Evolutionary conservation across 2,888 invertebrate species (phyloP), one percentile per base, ranked within the genome.

Genomic region (Dromius quadrimaculatus): DNA sequence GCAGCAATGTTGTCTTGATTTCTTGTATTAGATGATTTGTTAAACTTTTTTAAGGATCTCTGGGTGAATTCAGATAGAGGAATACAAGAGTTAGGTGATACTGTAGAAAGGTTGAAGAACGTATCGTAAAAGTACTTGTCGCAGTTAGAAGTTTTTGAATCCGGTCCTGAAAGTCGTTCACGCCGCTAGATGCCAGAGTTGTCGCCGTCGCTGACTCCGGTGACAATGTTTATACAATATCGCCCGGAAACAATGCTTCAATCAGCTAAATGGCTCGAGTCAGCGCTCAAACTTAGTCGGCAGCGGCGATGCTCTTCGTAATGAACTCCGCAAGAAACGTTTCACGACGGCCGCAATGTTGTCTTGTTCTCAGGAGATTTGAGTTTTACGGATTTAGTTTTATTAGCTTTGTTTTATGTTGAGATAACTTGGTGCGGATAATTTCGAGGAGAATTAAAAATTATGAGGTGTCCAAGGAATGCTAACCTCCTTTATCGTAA

Each of bases 211-310:
- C 2, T n/a, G 23, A 20, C n/a, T 15, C 34, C 59, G 36, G 66
- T 23, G 66, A 66, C 66, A 66, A 66, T 66, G 66, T 66, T 66
- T 66, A 66, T 66, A 66, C 54, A 66, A 57, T 54, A 66, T 66
- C 66, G 66, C 28, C 38, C 38, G 54, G 66, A 66, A 66, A 71
- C 71, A 73, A 74, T 72, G 72, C 73, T 73, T 74, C 74, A 73
- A 74, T 74, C 73, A 71, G 71, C 66, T 73, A 73, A 72, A 74
- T 73, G 70, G 73, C 72, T 65, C 69, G 70, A 64, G 71, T 36
- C 59, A 34, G 59, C 36, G 36, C 50, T 22, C 50, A 28, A 54
- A 54, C 50, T 54, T 54, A 15, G 23, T 13, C 28, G 28, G 41
- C 41, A 17, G 15, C 41, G 15, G 45, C 45, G 45, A 45, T n/a